Percentiles rank a stretch among this genome's conserved stretches.
phyloP scores from a whole-genome alignment of 2,888 invertebrate genomes.

The Colletes collaris region DNA sequence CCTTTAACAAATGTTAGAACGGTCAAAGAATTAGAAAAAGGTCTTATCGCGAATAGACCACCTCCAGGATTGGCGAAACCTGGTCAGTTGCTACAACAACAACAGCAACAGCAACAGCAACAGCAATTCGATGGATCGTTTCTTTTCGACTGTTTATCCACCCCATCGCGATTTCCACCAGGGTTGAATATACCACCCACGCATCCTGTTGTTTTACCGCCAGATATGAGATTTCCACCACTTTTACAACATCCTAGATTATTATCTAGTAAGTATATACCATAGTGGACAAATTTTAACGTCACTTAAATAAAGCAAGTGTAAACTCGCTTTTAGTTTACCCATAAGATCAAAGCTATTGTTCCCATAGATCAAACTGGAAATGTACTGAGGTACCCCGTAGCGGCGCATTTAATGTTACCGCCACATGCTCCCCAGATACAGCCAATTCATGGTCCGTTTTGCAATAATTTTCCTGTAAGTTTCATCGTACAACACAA shows the following conservation, averaged over 20 bases:
- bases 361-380: conserved; percentile 54
- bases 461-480: conserved; percentile 77
- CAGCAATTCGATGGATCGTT: conserved; percentile 63
- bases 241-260: conserved; percentile 77
- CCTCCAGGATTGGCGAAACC: conserved; percentile 75
- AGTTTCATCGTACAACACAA: conserved; percentile 48
- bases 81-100: conserved; percentile 72
- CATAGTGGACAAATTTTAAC: not conserved
- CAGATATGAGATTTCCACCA: conserved; percentile 82
- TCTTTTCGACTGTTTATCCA: conserved; percentile 72
- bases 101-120: conserved; percentile 53
- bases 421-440: conserved; percentile 75
- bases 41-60: conserved; percentile 85
- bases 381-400: conserved; percentile 78
- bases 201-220: conserved; percentile 82
- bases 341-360: not conserved
- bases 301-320: not conserved
- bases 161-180: conserved; percentile 81
- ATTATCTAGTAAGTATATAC: conserved; percentile 72
- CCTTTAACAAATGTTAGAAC: conserved; percentile 87
- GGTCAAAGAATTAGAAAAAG: conserved; percentile 89
- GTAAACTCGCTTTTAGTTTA: not conserved
- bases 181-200: conserved; percentile 76
- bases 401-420: conserved; percentile 78
- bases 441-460: conserved; percentile 76